Percentiles rank a stretch among this genome's conserved stretches.
Conservation (phyloP, 2,888 invertebrate species). For the Xestobium rufovillosum region DNA sequence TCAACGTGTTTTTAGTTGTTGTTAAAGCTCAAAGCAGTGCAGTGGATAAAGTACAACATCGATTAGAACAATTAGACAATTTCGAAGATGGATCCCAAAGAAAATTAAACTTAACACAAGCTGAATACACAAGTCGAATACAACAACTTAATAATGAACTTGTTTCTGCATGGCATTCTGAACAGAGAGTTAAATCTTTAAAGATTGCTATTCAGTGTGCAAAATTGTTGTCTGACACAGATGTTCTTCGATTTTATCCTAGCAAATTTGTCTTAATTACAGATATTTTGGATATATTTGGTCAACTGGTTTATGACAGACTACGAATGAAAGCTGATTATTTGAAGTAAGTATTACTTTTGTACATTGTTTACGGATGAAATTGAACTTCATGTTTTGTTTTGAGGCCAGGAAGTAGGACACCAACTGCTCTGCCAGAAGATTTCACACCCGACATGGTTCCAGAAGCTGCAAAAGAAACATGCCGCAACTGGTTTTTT, state of each 20-base stretch:
- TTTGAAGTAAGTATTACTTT: slow-evolving; percentile 35
- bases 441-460: slow-evolving; percentile 74
- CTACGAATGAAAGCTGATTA: slow-evolving; percentile 67
- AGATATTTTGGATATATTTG: slow-evolving; percentile 93
- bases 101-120: slow-evolving; percentile 81
- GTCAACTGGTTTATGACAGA: slow-evolving; percentile 79
- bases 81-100: slow-evolving; percentile 85
- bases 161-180: slow-evolving; percentile 85
- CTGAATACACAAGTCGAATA: slow-evolving; percentile 69
- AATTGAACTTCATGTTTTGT: slow-evolving; percentile 6
- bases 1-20: slow-evolving; percentile 61
- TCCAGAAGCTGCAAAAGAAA: slow-evolving; percentile 84
- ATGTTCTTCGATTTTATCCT: slow-evolving; percentile 91
- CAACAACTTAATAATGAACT: slow-evolving; percentile 88
- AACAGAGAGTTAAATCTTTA: slow-evolving; percentile 89
- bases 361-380: slow-evolving; percentile 4
- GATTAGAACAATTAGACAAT: slow-evolving; percentile 89
- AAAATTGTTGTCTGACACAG: slow-evolving; percentile 82
- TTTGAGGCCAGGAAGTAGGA: slow-evolving; percentile 48
- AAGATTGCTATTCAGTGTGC: slow-evolving; percentile 97
- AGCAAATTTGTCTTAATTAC: slow-evolving; percentile 96
- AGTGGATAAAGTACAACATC: slow-evolving; percentile 81
- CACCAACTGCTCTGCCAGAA: slow-evolving; percentile 48
- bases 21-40: slow-evolving; percentile 75
- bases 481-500: slow-evolving; percentile 98